Percentiles rank a stretch among this genome's conserved stretches.
Conservation (phyloP, 2,113 vertebrate species). For the Tragelaphus scriptus region DNA sequence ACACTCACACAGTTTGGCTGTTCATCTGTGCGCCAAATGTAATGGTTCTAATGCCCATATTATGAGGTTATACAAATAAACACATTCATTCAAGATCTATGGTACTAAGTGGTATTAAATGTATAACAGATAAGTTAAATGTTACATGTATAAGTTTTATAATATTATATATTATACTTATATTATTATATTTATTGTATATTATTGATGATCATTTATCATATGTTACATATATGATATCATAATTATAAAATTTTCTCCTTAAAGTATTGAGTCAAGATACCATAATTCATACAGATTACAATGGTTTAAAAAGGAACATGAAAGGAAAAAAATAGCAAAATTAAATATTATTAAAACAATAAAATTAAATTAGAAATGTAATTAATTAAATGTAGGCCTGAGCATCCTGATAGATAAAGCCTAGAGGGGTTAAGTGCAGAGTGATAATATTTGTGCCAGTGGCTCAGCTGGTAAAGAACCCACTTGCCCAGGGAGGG, state of each 20-base stretch:
- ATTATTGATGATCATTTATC: neutral
- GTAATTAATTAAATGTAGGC: neutral
- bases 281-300: neutral
- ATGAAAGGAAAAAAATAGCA: neutral
- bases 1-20: neutral
- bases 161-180: neutral
- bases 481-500: neutral
- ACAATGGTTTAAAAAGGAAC: neutral
- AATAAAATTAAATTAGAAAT: neutral
- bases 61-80: neutral
- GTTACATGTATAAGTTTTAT: neutral
- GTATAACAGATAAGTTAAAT: neutral
- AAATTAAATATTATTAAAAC: neutral
- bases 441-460: rapidly evolving
- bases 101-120: neutral
- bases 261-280: neutral
- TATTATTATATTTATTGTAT: neutral
- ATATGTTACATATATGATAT: neutral
- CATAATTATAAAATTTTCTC: neutral
- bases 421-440: neutral
- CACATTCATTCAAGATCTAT: neutral
- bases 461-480: neutral
- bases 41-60: rapidly evolving
- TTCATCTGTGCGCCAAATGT: rapidly evolving
- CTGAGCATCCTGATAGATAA: neutral